phyloP scores from a whole-genome alignment of 2,113 vertebrate species.

The Neodontobutis hainanensis region DNA sequence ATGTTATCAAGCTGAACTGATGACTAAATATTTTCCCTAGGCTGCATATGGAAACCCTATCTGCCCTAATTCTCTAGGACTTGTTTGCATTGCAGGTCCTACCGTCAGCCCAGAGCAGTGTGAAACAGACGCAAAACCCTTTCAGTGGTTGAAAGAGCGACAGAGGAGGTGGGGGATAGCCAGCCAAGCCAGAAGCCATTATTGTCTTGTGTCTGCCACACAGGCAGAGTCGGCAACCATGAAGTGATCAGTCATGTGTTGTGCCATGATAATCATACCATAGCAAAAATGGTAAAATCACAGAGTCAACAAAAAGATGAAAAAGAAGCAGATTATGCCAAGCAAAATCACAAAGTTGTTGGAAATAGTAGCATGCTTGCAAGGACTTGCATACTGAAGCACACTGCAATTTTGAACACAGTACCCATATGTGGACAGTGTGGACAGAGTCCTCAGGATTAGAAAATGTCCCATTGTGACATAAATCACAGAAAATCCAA shows the following conservation, averaged over 20 bases:
- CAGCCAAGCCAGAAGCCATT: conserved; percentile 72
- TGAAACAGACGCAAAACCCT: conserved; percentile 82
- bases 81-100: conserved; percentile 65
- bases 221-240: conserved; percentile 58
- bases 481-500: conserved; percentile 25
- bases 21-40: conserved; percentile 37
- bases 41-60: conserved; percentile 47
- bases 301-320: conserved; percentile 50
- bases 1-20: conserved; percentile 33
- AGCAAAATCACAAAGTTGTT: conserved; percentile 53
- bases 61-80: conserved; percentile 39
- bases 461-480: conserved; percentile 28
- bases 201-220: conserved; percentile 62
- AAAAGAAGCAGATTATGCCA: conserved; percentile 63
- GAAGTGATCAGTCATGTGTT: conserved; percentile 56
- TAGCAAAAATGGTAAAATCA: conserved; percentile 50
- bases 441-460: conserved; percentile 23
- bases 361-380: conserved; percentile 64
- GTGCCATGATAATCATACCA: conserved; percentile 49
- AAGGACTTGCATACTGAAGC: conserved; percentile 51
- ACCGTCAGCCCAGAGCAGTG: conserved; percentile 74
- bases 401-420: conserved; percentile 32
- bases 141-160: conserved; percentile 78
- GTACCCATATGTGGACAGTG: conserved; percentile 19
- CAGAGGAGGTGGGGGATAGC: conserved; percentile 64